Evolutionary conservation across 2,797 vertebrate genomes (phyloP).

Genomic region (Poeciliopsis turneri): DNA sequence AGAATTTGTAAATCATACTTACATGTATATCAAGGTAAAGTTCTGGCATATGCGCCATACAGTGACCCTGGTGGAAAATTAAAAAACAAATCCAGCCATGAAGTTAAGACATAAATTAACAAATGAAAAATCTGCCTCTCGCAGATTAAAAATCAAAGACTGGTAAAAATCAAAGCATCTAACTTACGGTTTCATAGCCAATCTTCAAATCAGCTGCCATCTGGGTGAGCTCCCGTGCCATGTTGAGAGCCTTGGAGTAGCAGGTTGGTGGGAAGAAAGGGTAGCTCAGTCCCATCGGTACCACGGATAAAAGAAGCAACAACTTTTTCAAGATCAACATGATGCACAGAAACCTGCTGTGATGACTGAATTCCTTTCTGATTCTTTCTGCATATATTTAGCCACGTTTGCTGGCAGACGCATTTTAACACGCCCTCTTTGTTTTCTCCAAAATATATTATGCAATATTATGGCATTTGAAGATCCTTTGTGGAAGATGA

Average conservation of each 20-base stretch:
- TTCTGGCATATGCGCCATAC: constrained; percentile 67
- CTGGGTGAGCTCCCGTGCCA: constrained; percentile 59
- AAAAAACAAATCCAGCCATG: neutral
- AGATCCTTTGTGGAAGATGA: constrained; percentile 18
- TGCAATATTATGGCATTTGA: constrained; percentile 12
- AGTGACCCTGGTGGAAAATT: constrained; percentile 48
- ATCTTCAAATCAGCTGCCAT: constrained; percentile 57
- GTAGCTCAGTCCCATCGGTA: constrained; percentile 46
- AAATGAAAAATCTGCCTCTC: neutral
- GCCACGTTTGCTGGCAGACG: constrained; percentile 52
- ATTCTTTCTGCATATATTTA: constrained; percentile 21
- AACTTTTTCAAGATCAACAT: constrained; percentile 47
- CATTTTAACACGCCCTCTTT: constrained; percentile 42
- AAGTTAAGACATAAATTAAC: neutral
- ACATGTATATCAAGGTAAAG: constrained; percentile 72
- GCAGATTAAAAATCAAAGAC: neutral
- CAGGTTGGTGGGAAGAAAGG: constrained; percentile 70
- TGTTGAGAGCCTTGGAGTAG: constrained; percentile 70
- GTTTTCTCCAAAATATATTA: constrained; percentile 42
- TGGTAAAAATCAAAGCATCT: neutral
- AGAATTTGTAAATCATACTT: constrained; percentile 44
- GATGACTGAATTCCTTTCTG: constrained; percentile 20
- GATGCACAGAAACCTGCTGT: constrained; percentile 29
- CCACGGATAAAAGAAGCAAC: constrained; percentile 39
- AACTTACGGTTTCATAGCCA: constrained; percentile 63